Evolutionary conservation across 2,888 invertebrate genomes (phyloP).

Genomic region (Crossocerus cetratus): DNA sequence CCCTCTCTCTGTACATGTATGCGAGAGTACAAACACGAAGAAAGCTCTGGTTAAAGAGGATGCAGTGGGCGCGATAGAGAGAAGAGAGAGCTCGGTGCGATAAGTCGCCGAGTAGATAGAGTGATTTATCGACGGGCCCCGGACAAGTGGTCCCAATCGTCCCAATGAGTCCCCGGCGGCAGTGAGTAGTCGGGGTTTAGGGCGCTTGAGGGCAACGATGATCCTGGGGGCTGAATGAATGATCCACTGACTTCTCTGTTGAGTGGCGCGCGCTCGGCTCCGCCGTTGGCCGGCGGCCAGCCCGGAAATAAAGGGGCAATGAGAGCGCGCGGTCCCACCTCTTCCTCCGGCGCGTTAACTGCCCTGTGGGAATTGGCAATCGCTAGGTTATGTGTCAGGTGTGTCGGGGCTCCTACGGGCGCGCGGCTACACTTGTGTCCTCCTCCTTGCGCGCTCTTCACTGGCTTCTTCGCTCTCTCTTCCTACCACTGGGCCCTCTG

Average conservation of each 20-base stretch:
- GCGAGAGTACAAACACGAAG: no score
- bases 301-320: conserved; percentile 1
- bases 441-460: no score
- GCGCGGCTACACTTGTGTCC: neutral
- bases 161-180: neutral
- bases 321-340: neutral
- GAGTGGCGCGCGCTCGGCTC: no score
- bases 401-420: neutral
- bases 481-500: no score
- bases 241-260: neutral
- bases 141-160: neutral
- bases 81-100: neutral
- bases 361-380: neutral
- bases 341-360: neutral
- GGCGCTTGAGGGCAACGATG: neutral
- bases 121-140: neutral
- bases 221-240: neutral
- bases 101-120: neutral
- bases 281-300: neutral
- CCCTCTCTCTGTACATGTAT: no score
- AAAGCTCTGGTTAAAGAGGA: no score
- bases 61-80: no score
- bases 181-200: neutral
- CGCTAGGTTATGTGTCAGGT: neutral
- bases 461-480: no score